Percentiles rank a stretch among this genome's conserved stretches.
Conservation (phyloP, 1,140 invertebrate genomes). For the Nixonia krombeini region DNA sequence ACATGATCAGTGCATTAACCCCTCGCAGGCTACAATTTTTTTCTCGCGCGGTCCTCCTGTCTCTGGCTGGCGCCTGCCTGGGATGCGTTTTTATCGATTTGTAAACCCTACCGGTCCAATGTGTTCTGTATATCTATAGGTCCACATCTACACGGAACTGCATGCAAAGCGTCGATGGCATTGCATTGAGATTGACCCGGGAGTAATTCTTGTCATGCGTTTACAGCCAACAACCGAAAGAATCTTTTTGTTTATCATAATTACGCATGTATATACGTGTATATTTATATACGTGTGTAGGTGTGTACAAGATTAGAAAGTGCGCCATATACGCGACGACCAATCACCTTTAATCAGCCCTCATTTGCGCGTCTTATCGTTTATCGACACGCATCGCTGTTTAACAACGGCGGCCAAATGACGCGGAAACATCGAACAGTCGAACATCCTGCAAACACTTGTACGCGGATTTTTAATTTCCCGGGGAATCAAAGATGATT, state of each 20-base stretch:
- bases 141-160: slow-evolving; percentile 51
- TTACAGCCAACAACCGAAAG: slow-evolving; percentile 43
- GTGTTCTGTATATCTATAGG: slow-evolving; percentile 47
- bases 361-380: no score
- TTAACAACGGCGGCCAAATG: no score
- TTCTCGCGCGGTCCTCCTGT: slow-evolving; percentile 61
- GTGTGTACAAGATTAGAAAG: no score
- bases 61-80: slow-evolving; percentile 70
- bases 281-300: no score
- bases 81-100: slow-evolving; percentile 74
- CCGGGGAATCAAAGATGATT: no score
- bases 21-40: slow-evolving; percentile 63
- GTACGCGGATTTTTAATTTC: no score
- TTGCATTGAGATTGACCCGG: slow-evolving; percentile 70
- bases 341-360: no score
- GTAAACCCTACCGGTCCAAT: slow-evolving; percentile 62
- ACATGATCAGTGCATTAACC: slow-evolving; percentile 72
- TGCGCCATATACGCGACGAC: no score
- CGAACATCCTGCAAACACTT: no score
- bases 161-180: slow-evolving; percentile 69
- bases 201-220: slow-evolving; percentile 66
- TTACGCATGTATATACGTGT: no score
- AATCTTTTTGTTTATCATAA: slow-evolving; percentile 43
- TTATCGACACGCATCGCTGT: no score
- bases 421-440: no score